A percentile compares a stretch with the other conserved stretches of the same genome.
Conservation (phyloP, 2,797 vertebrate genomes). For the Vespertilio murinus region DNA sequence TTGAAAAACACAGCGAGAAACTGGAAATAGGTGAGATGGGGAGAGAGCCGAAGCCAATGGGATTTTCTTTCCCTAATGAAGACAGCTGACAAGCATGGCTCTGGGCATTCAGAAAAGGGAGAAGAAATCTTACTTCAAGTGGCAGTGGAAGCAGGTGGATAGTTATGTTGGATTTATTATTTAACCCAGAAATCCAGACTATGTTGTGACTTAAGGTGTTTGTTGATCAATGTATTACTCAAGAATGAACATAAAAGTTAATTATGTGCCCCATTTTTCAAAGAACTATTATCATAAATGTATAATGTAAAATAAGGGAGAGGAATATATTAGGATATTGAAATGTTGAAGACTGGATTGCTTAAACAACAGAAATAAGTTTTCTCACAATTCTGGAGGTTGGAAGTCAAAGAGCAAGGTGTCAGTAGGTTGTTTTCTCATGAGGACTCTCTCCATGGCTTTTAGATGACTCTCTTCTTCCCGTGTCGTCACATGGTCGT, state of each 20-base stretch:
- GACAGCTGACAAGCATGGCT: neutral
- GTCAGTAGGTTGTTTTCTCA: neutral
- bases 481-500: fast-evolving
- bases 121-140: neutral
- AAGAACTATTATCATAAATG: neutral
- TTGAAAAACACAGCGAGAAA: neutral
- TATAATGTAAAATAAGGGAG: neutral
- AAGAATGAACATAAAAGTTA: conserved; percentile 1
- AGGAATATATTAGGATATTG: neutral
- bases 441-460: neutral
- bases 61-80: neutral
- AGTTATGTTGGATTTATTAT: neutral
- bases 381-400: neutral
- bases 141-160: neutral
- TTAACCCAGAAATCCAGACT: neutral
- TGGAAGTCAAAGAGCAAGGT: neutral
- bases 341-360: neutral
- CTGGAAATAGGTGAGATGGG: neutral
- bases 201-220: neutral
- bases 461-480: neutral
- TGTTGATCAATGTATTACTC: neutral
- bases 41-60: neutral
- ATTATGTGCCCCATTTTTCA: neutral
- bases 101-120: neutral
- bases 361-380: neutral